Conservation (phyloP, 1,140 invertebrate species). For the Aphidius gifuensis region DNA sequence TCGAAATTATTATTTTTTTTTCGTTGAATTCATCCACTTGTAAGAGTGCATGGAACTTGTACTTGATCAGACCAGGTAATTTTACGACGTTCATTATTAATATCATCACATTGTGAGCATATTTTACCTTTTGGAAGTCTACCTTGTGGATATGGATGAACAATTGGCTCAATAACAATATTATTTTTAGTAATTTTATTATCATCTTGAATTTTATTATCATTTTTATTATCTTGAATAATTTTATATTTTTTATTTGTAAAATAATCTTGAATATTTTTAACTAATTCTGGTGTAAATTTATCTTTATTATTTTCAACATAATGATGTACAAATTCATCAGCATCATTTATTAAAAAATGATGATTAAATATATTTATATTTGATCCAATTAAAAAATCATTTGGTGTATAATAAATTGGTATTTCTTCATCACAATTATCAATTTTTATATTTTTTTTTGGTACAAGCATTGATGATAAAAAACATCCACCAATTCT, state of each 20-base stretch:
- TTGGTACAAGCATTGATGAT: conserved; percentile 63
- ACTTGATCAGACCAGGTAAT: conserved; percentile 26
- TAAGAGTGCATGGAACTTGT: conserved; percentile 2
- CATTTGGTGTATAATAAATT: conserved; percentile 63
- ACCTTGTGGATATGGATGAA: background rate
- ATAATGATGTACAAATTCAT: conserved; percentile 68
- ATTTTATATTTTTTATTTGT: conserved; percentile 36
- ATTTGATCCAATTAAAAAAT: conserved; percentile 65
- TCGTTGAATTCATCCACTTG: no score
- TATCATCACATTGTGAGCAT: background rate
- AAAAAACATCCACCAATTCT: conserved; percentile 71
- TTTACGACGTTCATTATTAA: conserved; percentile 2
- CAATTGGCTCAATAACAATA: background rate
- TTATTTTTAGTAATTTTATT: background rate
- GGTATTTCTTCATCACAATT: conserved; percentile 58
- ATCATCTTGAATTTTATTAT: background rate
- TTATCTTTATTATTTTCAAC: conserved; percentile 68
- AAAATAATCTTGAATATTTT: conserved; percentile 64
- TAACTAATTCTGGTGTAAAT: conserved; percentile 61
- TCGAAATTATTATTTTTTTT: conserved; percentile 3
- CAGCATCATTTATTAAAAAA: conserved; percentile 66
- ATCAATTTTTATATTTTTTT: conserved; percentile 42
- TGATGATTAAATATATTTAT: conserved; percentile 65
- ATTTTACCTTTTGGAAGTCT: background rate
- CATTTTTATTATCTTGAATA: background rate